Evolutionary conservation across 1,140 invertebrate genomes (phyloP).

Genomic region (Macrobrachium nipponense): DNA sequence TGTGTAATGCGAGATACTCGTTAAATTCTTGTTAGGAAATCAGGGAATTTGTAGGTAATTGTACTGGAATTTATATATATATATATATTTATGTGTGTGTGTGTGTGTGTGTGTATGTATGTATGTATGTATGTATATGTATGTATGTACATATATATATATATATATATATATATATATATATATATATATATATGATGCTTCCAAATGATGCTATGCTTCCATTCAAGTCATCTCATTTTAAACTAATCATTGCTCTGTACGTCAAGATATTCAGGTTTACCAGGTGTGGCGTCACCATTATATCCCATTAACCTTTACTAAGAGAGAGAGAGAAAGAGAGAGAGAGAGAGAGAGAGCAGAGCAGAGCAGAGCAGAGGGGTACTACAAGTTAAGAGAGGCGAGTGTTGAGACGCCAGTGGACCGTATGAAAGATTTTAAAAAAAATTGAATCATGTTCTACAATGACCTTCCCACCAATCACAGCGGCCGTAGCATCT

Average conservation of each 20-base stretch:
- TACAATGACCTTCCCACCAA: not conserved
- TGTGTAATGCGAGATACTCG: too few species aligned
- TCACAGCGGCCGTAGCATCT: constrained; percentile 4
- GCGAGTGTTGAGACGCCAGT: not conserved
- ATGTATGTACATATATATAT: too few species aligned
- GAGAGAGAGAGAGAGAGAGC: not conserved
- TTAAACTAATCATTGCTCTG: not conserved
- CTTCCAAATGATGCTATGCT: too few species aligned
- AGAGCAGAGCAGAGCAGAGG: not conserved
- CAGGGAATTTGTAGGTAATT: too few species aligned
- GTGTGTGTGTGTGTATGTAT: too few species aligned
- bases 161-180: too few species aligned
- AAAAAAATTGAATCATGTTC: not conserved
- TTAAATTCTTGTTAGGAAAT: too few species aligned
- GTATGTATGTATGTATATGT: too few species aligned
- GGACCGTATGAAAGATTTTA: not conserved
- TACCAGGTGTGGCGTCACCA: not conserved
- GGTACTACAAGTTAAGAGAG: not conserved
- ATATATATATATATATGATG: too few species aligned
- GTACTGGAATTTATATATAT: too few species aligned
- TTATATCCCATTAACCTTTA: not conserved
- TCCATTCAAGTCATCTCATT: too few species aligned
- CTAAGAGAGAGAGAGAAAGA: not conserved
- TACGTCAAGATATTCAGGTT: not conserved
- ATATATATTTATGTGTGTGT: too few species aligned